Evolutionary conservation across 2,797 vertebrate genomes (phyloP).

Genomic region (Ispidina picta): DNA sequence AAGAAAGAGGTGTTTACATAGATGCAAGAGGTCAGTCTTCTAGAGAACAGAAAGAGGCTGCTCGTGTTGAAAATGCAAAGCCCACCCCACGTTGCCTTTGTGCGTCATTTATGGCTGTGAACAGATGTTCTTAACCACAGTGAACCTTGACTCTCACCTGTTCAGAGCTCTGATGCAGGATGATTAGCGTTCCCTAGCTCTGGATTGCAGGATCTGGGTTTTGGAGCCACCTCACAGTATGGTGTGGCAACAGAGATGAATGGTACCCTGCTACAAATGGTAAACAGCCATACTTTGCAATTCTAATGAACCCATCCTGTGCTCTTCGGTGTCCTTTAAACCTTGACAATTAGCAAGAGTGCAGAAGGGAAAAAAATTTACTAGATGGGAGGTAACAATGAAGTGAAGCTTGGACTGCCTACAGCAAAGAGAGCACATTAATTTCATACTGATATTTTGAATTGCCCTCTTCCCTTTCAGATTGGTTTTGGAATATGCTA

Average conservation of each 20-base stretch:
- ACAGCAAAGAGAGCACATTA: neutral
- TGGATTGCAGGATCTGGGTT: neutral
- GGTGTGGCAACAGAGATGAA: conserved; percentile 45
- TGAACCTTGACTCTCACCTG: neutral
- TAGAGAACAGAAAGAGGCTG: neutral
- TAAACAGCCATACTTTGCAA: neutral
- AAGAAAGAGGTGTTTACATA: neutral
- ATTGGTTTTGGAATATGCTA: neutral
- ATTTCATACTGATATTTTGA: neutral
- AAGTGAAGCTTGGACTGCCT: neutral
- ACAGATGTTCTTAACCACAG: neutral
- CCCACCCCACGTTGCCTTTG: neutral
- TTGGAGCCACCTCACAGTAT: conserved; percentile 42
- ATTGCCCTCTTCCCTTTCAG: neutral
- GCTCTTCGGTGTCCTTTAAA: conserved; percentile 51
- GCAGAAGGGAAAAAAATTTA: neutral
- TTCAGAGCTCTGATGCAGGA: neutral
- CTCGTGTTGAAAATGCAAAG: neutral
- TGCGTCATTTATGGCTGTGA: neutral
- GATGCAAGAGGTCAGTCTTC: neutral
- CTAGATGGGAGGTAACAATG: neutral
- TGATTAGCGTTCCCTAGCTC: conserved; percentile 24
- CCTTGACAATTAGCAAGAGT: neutral
- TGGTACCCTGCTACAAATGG: conserved; percentile 10
- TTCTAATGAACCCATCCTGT: conserved; percentile 50